A percentile compares a stretch with the other conserved stretches of the same genome.
Conservation (phyloP, 2,888 invertebrate genomes). For the Aphodius sticticus region DNA sequence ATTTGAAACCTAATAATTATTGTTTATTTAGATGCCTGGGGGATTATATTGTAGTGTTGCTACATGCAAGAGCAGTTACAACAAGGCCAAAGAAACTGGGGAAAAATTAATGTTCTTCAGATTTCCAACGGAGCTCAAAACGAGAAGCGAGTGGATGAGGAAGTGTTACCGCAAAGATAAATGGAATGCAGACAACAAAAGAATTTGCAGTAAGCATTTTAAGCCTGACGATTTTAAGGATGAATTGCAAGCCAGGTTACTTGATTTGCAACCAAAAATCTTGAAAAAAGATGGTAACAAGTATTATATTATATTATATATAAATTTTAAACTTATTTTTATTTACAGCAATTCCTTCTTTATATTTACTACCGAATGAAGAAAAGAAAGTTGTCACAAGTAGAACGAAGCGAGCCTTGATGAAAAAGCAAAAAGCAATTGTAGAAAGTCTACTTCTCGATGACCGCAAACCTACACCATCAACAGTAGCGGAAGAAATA, state of each 20-base stretch:
- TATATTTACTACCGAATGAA: not conserved
- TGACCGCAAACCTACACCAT: too few relatives aligned
- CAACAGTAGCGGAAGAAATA: not conserved
- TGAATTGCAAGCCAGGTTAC: slow-evolving; percentile 23
- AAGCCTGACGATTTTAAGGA: slow-evolving; percentile 25
- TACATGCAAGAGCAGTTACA: not conserved
- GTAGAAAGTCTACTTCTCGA: too few relatives aligned
- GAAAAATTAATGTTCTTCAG: slow-evolving; percentile 13
- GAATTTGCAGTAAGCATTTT: slow-evolving; percentile 34
- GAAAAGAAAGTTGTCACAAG: not conserved
- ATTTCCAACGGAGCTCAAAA: slow-evolving; percentile 9
- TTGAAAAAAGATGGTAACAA: slow-evolving; percentile 23
- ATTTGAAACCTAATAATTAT: not conserved
- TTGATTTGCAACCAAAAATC: slow-evolving; percentile 20
- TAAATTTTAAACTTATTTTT: not conserved
- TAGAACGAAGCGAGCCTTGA: too few relatives aligned
- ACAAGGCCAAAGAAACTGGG: not conserved
- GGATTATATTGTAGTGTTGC: not conserved
- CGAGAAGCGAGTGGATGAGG: slow-evolving; percentile 31
- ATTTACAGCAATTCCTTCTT: slow-evolving; percentile 16
- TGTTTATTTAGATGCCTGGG: not conserved
- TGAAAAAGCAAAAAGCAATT: too few relatives aligned
- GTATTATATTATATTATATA: not conserved
- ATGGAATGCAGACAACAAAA: slow-evolving; percentile 27
- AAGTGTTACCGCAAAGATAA: slow-evolving; percentile 33